phyloP scores from a whole-genome alignment of 2,888 invertebrate species.

The Stomorhina lunata region DNA sequence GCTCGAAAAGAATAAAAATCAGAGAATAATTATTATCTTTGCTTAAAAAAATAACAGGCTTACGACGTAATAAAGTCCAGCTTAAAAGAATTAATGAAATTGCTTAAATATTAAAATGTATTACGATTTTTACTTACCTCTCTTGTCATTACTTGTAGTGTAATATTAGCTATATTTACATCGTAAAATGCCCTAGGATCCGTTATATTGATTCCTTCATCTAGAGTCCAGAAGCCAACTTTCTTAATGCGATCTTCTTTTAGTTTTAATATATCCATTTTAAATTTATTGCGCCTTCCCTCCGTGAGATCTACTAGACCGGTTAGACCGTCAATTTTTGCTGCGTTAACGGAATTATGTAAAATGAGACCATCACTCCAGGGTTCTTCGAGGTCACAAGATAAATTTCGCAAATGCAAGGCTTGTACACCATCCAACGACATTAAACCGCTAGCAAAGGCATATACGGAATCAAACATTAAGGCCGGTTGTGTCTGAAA shows the following conservation, averaged over 20 bases:
- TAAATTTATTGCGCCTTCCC: constrained; percentile 90
- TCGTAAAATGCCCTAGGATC: constrained; percentile 93
- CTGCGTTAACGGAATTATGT: constrained; percentile 88
- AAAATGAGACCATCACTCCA: constrained; percentile 89
- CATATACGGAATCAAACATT: constrained; percentile 92
- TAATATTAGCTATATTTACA: constrained; percentile 90
- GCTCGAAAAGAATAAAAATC: no score
- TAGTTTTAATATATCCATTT: constrained; percentile 91
- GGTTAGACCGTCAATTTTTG: constrained; percentile 89
- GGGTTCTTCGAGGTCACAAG: constrained; percentile 88
- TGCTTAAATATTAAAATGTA: background rate
- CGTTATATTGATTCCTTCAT: constrained; percentile 88
- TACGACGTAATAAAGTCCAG: no score
- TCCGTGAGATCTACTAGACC: constrained; percentile 93
- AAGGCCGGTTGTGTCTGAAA: constrained; percentile 90
- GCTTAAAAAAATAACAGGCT: no score
- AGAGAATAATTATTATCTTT: no score
- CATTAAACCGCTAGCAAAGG: constrained; percentile 88
- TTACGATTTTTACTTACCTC: constrained; percentile 83
- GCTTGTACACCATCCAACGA: constrained; percentile 86
- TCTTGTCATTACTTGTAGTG: constrained; percentile 93
- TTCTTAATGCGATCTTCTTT: constrained; percentile 88
- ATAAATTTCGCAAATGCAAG: constrained; percentile 86
- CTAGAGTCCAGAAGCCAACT: constrained; percentile 91
- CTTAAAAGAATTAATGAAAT: no score